Base-by-base conservation (phyloP, 2,113 vertebrate species). In the Carassius gibelio region DNA sequence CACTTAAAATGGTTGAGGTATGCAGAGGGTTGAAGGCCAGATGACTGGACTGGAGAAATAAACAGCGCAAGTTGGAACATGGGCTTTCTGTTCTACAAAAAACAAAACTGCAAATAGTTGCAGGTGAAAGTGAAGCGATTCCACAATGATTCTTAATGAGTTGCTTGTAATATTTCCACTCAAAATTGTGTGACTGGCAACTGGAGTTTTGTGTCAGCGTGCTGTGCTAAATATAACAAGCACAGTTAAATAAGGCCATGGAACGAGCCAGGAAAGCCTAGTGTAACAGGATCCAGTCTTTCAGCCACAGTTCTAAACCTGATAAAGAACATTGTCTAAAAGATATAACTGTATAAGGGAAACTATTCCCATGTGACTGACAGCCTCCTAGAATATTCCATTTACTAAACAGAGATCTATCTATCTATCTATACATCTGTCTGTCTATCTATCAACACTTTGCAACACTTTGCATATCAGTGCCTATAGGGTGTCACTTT, bases 221-320 rank as follows among this genome's bases (percentile, higher is more conserved):
- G 71, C 88, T 5, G 87, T 69, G 90, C 93, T 94, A 95, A 94
- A 95, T 94, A 94, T 95, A 95, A 88, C 92, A 86, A 0, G 50
- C 84, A 83, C 91, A 90, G 93, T 93, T 95, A 94, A 94, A 94
- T 94, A 94, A 94, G 93, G 94, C 92, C 93, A 94, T 94, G 38
- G 83, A 90, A 91, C 88, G 21, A 91, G 90, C 90, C 92, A 94
- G 94, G 93, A 93, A 93, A 94, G 91, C 94, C 93, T 92, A 79
- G 4, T 89, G 94, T 91, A 94, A 95, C 91, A 89, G 52, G 93
- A 94, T 90, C 92, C 90, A 88, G 81, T 26, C 84, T 75, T 87
- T 87, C 82, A 91, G 89, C 90, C 88, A 26, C 5, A 30, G 89
- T 85, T 68, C 84, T 89, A 86, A 94, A 93, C 85, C 86, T 88